Evolutionary conservation across 2,888 invertebrate genomes (phyloP), one percentile per base, ranked within the genome.

Genomic region (Linyphia triangularis): DNA sequence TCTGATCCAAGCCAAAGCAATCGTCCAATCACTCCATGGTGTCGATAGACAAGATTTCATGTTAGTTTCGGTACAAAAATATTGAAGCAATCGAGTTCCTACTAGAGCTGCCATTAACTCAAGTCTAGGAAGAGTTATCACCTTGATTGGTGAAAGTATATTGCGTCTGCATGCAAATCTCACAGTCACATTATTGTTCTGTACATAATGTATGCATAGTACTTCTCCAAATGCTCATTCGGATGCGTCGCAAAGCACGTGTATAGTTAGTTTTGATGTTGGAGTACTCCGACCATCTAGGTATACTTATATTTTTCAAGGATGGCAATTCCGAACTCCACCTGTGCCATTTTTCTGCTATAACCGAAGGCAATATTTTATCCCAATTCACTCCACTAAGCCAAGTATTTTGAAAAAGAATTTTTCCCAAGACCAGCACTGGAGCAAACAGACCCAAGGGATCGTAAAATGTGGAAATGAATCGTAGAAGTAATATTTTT

Each of bases 91-190:
- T 1, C 30, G 19, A 67, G 67, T 9, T 67, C 67, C 67, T 67
- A 67, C 33, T 37, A 67, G 19, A 16, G 67, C 9, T n/a, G 67
- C 67, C 22, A 40, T 9, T 22, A 69, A 69, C 22, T 69, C 37
- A 67, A 67, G 67, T 69, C 37, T 33, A 2, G 67, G 67, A 69
- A 69, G 67, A 33, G 67, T 69, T 19, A 69, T 19, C 22, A 19
- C 37, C n/a, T 37, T 69, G 33, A 67, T 19, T 19, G 22, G 10
- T 6, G 67, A 33, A 6, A 30, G 33, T 67, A 30, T 67, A 67
- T 67, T 67, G 16, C 67, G 33, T 30, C 33, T 67, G 19, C 67
- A 67, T 19, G 30, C n/a, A n/a, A 67, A 33, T 16, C 19, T 37
- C 4, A 30, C 37, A 4, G 0, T n/a, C 9, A 33, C 30, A n/a